Conservation (phyloP, 2,113 vertebrate genomes). For the Cryptomyrus ogoouensis region DNA sequence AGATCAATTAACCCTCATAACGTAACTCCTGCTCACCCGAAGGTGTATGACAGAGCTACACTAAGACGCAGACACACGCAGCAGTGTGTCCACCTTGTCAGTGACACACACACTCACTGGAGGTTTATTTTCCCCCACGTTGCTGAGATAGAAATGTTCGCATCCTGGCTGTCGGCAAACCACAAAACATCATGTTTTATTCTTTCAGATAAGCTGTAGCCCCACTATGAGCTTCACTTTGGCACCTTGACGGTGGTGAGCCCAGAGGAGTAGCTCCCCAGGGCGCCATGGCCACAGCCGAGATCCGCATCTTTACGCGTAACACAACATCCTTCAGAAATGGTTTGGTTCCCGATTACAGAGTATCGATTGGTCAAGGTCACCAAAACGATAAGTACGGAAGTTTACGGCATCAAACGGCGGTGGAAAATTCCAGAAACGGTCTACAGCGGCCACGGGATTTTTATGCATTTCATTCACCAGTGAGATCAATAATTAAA, state of each 20-base stretch:
- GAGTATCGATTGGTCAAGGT: background rate
- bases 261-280: too few species aligned
- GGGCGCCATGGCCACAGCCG: too few species aligned
- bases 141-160: too few species aligned
- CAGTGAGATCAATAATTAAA: background rate
- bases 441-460: background rate
- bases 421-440: background rate
- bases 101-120: background rate
- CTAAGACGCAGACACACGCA: background rate
- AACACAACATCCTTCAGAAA: background rate
- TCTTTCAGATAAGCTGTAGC: too few species aligned
- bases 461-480: background rate
- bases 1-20: background rate
- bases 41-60: background rate
- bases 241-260: background rate
- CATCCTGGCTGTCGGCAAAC: too few species aligned
- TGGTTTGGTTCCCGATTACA: background rate
- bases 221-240: too few species aligned
- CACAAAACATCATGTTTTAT: too few species aligned
- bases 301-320: background rate
- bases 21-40: background rate
- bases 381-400: background rate
- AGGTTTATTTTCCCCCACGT: background rate
- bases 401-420: background rate
- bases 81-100: background rate